A percentile compares a stretch with the other conserved stretches of the same genome.
phyloP scores from a whole-genome alignment of 2,888 invertebrate genomes.

The Mayetiola destructor region DNA sequence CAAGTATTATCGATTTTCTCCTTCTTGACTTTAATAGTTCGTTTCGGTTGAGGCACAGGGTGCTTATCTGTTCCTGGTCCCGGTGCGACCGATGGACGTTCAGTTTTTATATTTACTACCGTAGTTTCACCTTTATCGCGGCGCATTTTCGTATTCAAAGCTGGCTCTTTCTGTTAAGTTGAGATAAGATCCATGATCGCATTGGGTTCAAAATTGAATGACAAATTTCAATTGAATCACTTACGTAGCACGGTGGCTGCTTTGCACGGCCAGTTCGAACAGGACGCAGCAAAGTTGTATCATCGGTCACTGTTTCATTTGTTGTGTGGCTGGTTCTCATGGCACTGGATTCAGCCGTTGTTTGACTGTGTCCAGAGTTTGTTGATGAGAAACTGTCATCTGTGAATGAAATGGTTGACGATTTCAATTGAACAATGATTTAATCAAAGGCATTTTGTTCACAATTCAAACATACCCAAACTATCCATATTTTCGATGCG shows the following conservation, averaged over 20 bases:
- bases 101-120: neutral
- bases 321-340: too few species aligned
- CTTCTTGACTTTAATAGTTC: neutral
- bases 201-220: neutral
- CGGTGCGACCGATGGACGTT: neutral
- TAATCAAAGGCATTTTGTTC: neutral
- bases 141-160: neutral
- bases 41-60: neutral
- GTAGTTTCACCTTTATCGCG: neutral
- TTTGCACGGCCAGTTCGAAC: neutral
- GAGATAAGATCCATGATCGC: neutral
- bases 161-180: neutral
- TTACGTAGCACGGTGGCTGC: neutral
- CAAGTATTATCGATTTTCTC: neutral
- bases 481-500: neutral
- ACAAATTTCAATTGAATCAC: neutral
- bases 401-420: neutral
- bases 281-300: neutral
- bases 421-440: neutral
- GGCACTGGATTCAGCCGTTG: neutral
- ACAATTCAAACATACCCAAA: neutral
- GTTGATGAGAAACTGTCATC: conserved; percentile 5
- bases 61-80: neutral
- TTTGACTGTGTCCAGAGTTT: neutral
- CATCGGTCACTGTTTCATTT: neutral